Conservation (phyloP, 2,888 invertebrate genomes). For the Physocephala rufipes region DNA sequence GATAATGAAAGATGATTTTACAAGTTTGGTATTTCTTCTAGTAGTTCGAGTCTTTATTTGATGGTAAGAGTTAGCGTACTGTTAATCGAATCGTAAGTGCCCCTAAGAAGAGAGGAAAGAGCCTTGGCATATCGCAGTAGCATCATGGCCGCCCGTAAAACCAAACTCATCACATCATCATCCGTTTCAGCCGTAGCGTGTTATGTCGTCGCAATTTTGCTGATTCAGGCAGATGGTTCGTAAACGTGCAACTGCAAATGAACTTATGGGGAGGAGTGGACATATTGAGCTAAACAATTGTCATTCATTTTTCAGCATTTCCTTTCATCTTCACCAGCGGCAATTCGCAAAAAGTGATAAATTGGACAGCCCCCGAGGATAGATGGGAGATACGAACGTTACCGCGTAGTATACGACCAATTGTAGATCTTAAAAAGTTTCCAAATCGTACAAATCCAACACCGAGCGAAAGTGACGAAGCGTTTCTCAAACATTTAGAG, state of each 20-base stretch:
- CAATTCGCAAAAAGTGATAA: slow-evolving; percentile 54
- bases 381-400: slow-evolving; percentile 60
- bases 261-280: background rate
- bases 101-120: background rate
- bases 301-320: slow-evolving; percentile 48
- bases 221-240: slow-evolving; percentile 21
- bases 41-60: slow-evolving; percentile 23
- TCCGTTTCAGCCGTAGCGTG: slow-evolving; percentile 43
- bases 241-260: slow-evolving; percentile 30
- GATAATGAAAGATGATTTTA: slow-evolving; percentile 28
- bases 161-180: slow-evolving; percentile 38
- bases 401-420: slow-evolving; percentile 64
- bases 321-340: slow-evolving; percentile 54
- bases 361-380: slow-evolving; percentile 61
- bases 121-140: slow-evolving; percentile 11
- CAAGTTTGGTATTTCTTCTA: slow-evolving; percentile 25
- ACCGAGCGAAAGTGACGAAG: slow-evolving; percentile 57
- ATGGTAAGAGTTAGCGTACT: background rate
- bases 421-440: slow-evolving; percentile 55
- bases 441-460: slow-evolving; percentile 57
- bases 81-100: background rate
- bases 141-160: slow-evolving; percentile 47
- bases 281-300: background rate
- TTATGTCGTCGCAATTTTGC: slow-evolving; percentile 31
- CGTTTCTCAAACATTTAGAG: slow-evolving; percentile 57